phyloP scores from a whole-genome alignment of 2,113 vertebrate genomes.

The Martes martes region DNA sequence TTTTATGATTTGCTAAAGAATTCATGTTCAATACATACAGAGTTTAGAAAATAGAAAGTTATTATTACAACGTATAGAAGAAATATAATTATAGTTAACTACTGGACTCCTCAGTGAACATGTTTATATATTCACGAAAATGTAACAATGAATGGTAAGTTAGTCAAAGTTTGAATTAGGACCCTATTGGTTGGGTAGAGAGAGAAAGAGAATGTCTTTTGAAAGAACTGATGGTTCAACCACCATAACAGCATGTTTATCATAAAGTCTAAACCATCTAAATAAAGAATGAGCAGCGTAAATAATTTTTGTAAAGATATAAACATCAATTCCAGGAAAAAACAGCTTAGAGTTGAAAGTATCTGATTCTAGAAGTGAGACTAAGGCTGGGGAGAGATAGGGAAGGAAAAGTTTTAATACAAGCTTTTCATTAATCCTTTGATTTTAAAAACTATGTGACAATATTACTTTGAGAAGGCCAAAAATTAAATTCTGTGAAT shows the following conservation, averaged over 20 bases:
- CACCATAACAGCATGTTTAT: background rate
- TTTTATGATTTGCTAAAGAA: background rate
- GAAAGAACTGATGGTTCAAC: background rate
- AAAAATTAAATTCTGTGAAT: background rate
- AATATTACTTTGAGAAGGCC: background rate
- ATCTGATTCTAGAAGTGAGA: background rate
- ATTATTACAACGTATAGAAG: background rate
- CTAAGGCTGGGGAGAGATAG: background rate
- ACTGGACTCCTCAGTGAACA: background rate
- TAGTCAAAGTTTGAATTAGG: background rate
- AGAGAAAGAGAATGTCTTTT: background rate
- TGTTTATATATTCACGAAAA: background rate
- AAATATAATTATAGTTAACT: background rate
- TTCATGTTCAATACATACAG: background rate
- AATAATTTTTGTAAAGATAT: background rate
- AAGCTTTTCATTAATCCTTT: background rate
- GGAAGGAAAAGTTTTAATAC: background rate
- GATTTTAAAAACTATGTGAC: background rate
- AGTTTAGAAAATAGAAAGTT: background rate
- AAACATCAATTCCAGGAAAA: background rate
- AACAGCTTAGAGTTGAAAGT: background rate
- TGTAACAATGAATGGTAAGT: background rate
- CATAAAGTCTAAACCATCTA: background rate
- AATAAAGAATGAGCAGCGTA: background rate
- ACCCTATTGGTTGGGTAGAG: background rate